Evolutionary conservation across 2,113 vertebrate species (phyloP), one percentile per base, ranked within the genome.

Genomic region (Rutilus rutilus): DNA sequence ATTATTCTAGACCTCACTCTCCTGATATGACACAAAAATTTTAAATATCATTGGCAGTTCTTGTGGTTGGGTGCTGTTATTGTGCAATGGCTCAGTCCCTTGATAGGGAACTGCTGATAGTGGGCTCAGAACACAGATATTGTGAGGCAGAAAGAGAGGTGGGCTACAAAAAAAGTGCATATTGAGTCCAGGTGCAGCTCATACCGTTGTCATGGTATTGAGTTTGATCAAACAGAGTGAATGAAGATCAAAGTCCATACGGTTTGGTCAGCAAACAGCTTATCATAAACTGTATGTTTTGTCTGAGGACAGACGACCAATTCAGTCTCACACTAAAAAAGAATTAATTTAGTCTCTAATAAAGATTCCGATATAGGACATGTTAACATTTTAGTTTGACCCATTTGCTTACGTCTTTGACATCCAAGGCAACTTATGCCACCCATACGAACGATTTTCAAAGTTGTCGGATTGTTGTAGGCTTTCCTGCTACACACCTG

Each of bases 221-320:
- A 62, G 84, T 82, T 78, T 88, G 69, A 79, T 88, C 76, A 77
- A 86, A 77, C 60, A 88, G 19, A 74, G 30, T 65, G 52, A 59
- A 73, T n/a, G 36, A 73, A 83, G 62, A 78, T 21, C 82, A 84
- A 86, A 84, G 81, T 88, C 57, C 81, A 86, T 1, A 39, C 19
- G 2, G 36, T 47, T 62, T 84, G 80, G 11, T 86, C 84, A 86
- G 84, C 65, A 86, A 88, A 86, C 57, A 83, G 57, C 47, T 78
- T 75, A 67, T 86, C 42, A 39, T 67, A 60, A 54, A 39, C 77
- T 27, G 14, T 42, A n/a, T 36, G 4, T 39, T 62, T 82, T 82
- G 60, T 82, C 14, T 67, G 60, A 23, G n/a, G 19, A 52, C 64
- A n/a, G 21, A 39, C 9, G 12, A 25, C 27, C 27, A 30, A 11